Evolutionary conservation across 2,888 invertebrate species (phyloP), one percentile per base, ranked within the genome.

Genomic region (Athetis lepigone): DNA sequence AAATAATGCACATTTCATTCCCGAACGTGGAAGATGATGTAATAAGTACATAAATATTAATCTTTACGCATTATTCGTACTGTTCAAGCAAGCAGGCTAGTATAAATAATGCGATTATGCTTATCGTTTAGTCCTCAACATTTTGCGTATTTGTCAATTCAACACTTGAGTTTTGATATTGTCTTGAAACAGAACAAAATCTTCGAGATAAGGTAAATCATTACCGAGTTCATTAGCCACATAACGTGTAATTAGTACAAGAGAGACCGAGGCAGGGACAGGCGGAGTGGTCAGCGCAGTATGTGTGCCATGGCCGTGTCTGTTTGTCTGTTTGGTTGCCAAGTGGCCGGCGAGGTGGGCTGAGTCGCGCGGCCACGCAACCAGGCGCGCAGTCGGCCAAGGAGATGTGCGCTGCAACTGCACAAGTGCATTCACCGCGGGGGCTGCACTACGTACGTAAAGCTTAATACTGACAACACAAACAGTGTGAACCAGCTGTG

Each of bases 321-420:
- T 85, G 85, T 85, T 83, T 79, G 88, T 84, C 70, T 81, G 85
- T 82, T 77, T 87, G 87, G 93, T 94, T 94, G 94, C 92, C 94
- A 94, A 93, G 93, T 93, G 93, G 92, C 85, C 91, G 81, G 88
- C 86, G 86, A 85, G 82, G 85, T 88, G 88, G 88, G 90, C 86
- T 87, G 82, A 80, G 80, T 56, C 75, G 80, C 83, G 90, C 90
- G 93, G 90, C 91, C 92, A 84, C 72, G 65, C 54, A 84, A 95
- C 93, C 88, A 94, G 95, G 95, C 87, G 83, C 72, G 47, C 93
- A 95, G 88, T 65, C 65, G 46, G 39, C 47, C 65, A 80, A 81
- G 74, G 86, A 78, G 83, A 66, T 88, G 79, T 64, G 77, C 70
- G 68, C 55, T 74, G 67, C 83, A 74, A 75, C 69, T 79, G 77